These are phyloP conservation scores for Spinibarbus caldwelli DNA, from an alignment of 2,797 vertebrate species.

Conservation along the genomic window DNA sequence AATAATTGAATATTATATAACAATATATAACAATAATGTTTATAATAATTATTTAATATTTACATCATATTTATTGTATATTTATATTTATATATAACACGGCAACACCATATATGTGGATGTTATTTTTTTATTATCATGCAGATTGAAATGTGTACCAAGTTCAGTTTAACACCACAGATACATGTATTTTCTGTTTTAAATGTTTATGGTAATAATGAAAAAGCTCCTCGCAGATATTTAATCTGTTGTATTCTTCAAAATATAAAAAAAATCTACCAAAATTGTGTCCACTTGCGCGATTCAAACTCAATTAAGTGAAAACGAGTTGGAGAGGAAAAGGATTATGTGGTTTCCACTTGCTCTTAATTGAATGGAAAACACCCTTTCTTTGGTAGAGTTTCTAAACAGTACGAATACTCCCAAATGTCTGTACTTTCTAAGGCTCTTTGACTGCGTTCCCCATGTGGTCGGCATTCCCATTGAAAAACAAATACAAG, in stretches of 20 bases:
- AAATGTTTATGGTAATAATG: background rate
- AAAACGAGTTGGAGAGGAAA: conserved; percentile 22
- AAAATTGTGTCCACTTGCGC: conserved; percentile 35
- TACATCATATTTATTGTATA: background rate
- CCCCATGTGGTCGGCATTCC: conserved; percentile 60
- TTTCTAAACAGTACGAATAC: conserved; percentile 60
- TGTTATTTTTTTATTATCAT: background rate
- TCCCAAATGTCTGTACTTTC: conserved; percentile 61
- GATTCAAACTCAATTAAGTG: conserved; percentile 50
- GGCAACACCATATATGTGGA: background rate
- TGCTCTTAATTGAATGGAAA: conserved; percentile 55
- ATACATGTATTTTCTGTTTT: background rate
- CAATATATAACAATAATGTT: background rate
- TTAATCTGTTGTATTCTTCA: background rate
- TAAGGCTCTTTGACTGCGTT: conserved; percentile 67
- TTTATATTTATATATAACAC: background rate
- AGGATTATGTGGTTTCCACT: conserved; percentile 44
- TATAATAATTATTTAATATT: background rate
- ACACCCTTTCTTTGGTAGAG: conserved; percentile 55
- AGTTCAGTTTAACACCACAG: background rate
- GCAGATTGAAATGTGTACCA: background rate
- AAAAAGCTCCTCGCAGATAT: background rate
- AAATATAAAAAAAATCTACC: background rate
- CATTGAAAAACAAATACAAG: conserved; percentile 64
- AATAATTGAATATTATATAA: too few relatives aligned